phyloP scores from a whole-genome alignment of 2,797 vertebrate genomes.

The Pyrocephalus nanus region DNA sequence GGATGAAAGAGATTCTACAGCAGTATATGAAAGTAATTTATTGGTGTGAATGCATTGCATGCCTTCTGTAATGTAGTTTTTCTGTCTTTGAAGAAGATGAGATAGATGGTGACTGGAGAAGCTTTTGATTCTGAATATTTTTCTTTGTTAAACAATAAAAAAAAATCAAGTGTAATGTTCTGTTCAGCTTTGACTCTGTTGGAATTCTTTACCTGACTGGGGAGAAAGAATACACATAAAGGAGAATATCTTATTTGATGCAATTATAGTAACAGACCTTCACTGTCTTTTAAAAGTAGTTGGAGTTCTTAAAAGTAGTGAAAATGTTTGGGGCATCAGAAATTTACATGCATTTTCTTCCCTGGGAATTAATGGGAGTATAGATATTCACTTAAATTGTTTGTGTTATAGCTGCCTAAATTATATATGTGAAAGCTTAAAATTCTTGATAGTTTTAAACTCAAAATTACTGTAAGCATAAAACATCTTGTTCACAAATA shows the following conservation, averaged over 20 bases:
- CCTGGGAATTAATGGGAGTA: background rate
- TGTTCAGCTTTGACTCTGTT: background rate
- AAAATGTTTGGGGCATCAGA: background rate
- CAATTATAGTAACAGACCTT: background rate
- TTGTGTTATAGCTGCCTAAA: background rate
- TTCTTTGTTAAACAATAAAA: background rate
- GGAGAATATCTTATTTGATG: background rate
- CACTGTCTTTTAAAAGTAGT: background rate
- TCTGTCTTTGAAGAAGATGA: background rate
- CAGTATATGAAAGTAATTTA: background rate
- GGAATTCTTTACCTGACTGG: background rate
- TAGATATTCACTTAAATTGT: background rate
- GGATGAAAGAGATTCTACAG: background rate
- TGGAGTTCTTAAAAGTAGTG: background rate
- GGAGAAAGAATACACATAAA: background rate
- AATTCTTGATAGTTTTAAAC: background rate
- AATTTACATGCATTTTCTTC: background rate
- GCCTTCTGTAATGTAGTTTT: background rate
- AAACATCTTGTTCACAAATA: background rate
- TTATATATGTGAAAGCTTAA: background rate
- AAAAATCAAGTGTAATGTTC: background rate
- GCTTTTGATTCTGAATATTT: background rate
- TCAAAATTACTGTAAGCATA: background rate
- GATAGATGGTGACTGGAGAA: background rate
- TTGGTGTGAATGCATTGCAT: background rate